Evolutionary conservation across 2,888 invertebrate species (phyloP), one percentile per base, ranked within the genome.

Genomic region (Hybos culiciformis): DNA sequence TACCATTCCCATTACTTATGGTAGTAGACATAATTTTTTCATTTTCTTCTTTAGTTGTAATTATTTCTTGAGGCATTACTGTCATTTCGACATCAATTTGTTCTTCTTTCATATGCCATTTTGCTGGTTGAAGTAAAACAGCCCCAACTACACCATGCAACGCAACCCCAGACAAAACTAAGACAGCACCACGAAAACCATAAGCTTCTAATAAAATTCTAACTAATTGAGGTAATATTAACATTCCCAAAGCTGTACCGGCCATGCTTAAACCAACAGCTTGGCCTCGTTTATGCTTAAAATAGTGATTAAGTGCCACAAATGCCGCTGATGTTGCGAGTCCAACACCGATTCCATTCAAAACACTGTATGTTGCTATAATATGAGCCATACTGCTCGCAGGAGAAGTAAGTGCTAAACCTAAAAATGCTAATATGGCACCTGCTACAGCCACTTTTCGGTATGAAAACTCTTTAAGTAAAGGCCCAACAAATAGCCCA

Each of bases 191-290:
- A 42, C 77, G 68, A 60, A 81, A 82, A 38, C 72, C 74, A 54
- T 71, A 83, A 44, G 68, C 70, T 37, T 73, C 73, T 7, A 83
- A 65, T 12, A 83, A 63, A 5, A 79, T 51, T 38, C 76, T 71
- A 46, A 83, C 79, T 46, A 80, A 70, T 58, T 84, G 84, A 1
- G 84, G 84, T 77, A 84, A 80, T 46, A 83, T 70, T 72, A 84
- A 77, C 69, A 83, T 75, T 4, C 83, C 84, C 52, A 84, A 71
- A 5, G 83, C 82, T 0, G 83, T 83, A 1, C 84, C 84, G 1
- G 83, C 83, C 74, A 84, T 78, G 0, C 83, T 83, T 19, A 83
- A 68, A 0, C 84, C 84, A 7, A 84, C 81, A 1, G 84, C 84
- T 60, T 83, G 83, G 1, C 84, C 83, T 18, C 84, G 74, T 59